These are phyloP conservation scores for Desmodus rotundus DNA, from an alignment of 2,113 vertebrate genomes.

Conservation along the genomic window DNA sequence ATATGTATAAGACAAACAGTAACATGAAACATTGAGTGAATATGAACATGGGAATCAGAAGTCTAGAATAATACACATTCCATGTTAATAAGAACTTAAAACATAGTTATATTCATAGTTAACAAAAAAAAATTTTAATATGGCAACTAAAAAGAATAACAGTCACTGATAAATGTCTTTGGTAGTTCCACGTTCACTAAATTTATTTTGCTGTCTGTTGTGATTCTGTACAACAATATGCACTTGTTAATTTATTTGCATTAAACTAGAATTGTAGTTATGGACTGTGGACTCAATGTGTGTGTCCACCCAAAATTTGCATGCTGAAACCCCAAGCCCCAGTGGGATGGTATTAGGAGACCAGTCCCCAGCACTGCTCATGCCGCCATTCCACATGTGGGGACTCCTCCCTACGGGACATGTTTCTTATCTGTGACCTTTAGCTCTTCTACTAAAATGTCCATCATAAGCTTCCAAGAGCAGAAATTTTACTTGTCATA, in stretches of 20 bases:
- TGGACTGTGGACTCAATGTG: background rate
- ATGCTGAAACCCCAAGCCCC: background rate
- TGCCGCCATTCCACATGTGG: background rate
- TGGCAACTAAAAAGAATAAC: background rate
- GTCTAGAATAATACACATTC: background rate
- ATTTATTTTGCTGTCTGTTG: background rate
- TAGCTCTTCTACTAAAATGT: background rate
- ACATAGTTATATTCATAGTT: background rate
- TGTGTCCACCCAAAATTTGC: background rate
- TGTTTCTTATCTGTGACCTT: background rate
- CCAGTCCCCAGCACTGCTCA: background rate
- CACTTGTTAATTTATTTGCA: background rate
- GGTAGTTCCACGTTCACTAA: background rate
- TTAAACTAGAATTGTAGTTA: background rate
- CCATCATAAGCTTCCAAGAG: background rate
- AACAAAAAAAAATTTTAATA: background rate
- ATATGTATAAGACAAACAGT: background rate
- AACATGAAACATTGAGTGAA: background rate
- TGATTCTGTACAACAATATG: background rate
- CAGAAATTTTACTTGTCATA: background rate
- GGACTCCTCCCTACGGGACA: background rate
- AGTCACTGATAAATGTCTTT: background rate
- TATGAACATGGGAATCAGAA: background rate
- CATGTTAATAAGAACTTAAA: background rate
- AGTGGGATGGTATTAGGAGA: background rate